A percentile compares a stretch with the other conserved stretches of the same genome.
phyloP scores from a whole-genome alignment of 2,888 invertebrate species.

The Drosophila ezoana region DNA sequence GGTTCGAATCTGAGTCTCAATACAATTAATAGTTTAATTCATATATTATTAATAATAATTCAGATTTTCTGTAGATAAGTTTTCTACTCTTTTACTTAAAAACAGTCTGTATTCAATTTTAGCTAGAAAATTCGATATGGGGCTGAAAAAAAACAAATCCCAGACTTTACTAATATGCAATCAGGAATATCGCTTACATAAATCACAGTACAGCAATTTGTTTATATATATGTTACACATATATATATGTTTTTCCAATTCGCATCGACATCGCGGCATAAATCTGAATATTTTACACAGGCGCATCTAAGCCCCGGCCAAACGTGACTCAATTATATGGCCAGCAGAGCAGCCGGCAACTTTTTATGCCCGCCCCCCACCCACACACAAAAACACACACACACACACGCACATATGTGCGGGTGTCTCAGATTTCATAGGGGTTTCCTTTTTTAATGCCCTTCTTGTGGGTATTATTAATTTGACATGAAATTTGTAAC shows the following conservation, averaged over 20 bases:
- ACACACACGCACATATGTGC: constrained; percentile 19
- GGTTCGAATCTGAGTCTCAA: too few relatives aligned
- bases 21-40: neutral
- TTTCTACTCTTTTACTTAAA: neutral
- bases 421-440: constrained; percentile 58
- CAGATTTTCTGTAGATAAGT: neutral
- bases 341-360: constrained; percentile 40
- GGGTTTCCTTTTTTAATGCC: constrained; percentile 15
- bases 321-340: constrained; percentile 81
- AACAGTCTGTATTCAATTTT: neutral
- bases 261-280: constrained; percentile 62
- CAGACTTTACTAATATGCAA: constrained; percentile 43
- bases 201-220: constrained; percentile 64
- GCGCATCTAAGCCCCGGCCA: constrained; percentile 61
- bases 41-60: neutral
- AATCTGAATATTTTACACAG: constrained; percentile 71
- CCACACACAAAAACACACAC: neutral
- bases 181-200: constrained; percentile 54
- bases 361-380: constrained; percentile 11
- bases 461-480: neutral
- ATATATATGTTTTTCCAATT: constrained; percentile 15
- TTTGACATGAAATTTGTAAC: neutral
- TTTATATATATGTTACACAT: constrained; percentile 20
- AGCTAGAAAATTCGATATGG: constrained; percentile 2
- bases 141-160: constrained; percentile 5